These are phyloP conservation scores for Aphyosemion australe DNA, from an alignment of 2,113 vertebrate species.

Conservation along the genomic window DNA sequence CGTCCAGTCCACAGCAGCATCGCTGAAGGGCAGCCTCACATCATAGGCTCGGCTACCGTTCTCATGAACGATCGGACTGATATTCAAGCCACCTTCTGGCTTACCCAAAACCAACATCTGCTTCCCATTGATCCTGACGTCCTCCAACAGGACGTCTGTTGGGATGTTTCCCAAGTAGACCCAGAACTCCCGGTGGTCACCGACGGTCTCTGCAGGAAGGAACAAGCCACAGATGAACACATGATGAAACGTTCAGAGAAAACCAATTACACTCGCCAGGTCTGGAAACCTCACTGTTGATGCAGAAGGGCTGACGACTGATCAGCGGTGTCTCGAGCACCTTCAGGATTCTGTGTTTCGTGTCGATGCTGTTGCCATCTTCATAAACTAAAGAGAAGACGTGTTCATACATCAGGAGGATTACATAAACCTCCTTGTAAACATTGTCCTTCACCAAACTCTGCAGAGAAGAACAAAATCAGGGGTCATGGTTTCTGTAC, in stretches of 20 bases:
- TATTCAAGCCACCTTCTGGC: neutral
- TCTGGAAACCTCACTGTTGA: slow-evolving; percentile 35
- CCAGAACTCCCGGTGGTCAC: slow-evolving; percentile 28
- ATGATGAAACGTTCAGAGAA: no score
- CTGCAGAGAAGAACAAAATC: slow-evolving; percentile 21
- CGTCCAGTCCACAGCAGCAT: slow-evolving; percentile 12
- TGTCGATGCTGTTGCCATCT: slow-evolving; percentile 39
- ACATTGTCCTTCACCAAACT: slow-evolving; percentile 52
- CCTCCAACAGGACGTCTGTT: slow-evolving; percentile 50
- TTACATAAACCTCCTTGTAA: slow-evolving; percentile 58
- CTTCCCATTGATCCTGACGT: slow-evolving; percentile 47
- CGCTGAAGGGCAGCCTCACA: slow-evolving; percentile 51
- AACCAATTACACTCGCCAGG: no score
- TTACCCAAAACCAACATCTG: slow-evolving; percentile 11
- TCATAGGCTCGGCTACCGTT: slow-evolving; percentile 47
- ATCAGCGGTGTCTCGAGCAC: slow-evolving; percentile 46
- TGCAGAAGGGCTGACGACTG: slow-evolving; percentile 36
- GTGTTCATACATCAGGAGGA: slow-evolving; percentile 60
- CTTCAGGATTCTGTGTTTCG: slow-evolving; percentile 41
- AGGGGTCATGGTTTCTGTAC: no score
- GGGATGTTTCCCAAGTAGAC: slow-evolving; percentile 67
- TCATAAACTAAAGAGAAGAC: slow-evolving; percentile 48
- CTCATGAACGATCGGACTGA: slow-evolving; percentile 20
- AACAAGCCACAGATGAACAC: neutral
- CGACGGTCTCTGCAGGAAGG: slow-evolving; percentile 40